A percentile compares a stretch with the other conserved stretches of the same genome.
These are phyloP conservation scores for Nasonovia ribisnigri DNA, from an alignment of 2,888 invertebrate genomes.

Conservation along the genomic window DNA sequence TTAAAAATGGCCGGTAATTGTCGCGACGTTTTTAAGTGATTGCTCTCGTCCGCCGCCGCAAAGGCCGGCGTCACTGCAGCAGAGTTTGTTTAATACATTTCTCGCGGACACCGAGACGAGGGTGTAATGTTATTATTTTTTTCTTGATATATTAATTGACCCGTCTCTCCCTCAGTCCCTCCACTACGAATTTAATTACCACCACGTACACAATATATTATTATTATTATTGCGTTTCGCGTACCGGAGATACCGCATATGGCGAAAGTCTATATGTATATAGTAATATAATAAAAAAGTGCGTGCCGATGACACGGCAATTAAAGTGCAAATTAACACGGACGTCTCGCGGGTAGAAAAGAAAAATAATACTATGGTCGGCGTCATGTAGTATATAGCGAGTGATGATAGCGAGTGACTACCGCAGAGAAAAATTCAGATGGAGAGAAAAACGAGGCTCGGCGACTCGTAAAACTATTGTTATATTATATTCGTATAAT, in stretches of 20 bases:
- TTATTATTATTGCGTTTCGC: neutral
- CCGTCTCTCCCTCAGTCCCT: neutral
- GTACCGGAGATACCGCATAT: neutral
- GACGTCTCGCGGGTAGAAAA: neutral
- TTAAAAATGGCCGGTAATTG: slow-evolving; percentile 47
- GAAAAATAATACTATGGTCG: neutral
- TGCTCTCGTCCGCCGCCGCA: neutral
- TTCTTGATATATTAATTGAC: neutral
- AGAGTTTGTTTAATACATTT: slow-evolving; percentile 55
- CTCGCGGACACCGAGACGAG: neutral
- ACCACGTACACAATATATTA: slow-evolving; percentile 1
- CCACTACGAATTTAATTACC: neutral
- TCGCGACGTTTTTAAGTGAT: slow-evolving; percentile 53
- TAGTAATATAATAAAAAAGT: neutral
- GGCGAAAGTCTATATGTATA: neutral
- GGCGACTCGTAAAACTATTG: neutral
- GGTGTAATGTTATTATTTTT: neutral
- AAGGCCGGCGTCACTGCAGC: neutral
- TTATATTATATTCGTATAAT: neutral
- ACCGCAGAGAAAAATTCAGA: neutral
- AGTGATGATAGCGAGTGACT: neutral
- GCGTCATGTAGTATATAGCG: neutral
- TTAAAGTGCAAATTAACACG: slow-evolving; percentile 60
- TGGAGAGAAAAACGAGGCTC: neutral
- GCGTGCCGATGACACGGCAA: slow-evolving; percentile 62